A percentile compares a stretch with the other conserved stretches of the same genome.
These are phyloP conservation scores for Mesoclemmys tuberculata DNA, from an alignment of 2,113 vertebrate species.

Conservation along the genomic window DNA sequence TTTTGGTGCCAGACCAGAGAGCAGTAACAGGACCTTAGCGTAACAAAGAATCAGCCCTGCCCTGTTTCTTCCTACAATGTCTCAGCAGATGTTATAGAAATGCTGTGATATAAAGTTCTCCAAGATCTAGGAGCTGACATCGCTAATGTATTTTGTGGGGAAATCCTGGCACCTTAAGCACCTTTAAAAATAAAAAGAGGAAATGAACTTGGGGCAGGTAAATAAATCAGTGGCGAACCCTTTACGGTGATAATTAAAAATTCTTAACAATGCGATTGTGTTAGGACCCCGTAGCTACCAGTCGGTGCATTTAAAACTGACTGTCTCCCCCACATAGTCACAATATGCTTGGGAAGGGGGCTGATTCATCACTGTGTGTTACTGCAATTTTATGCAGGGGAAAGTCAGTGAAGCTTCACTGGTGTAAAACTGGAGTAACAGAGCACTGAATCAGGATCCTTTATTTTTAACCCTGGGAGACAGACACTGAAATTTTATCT, in stretches of 20 bases:
- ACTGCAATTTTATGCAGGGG: neutral
- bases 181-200: neutral
- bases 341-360: neutral
- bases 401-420: neutral
- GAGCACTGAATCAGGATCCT: constrained; percentile 37
- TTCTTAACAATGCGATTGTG: neutral
- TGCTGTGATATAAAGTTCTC: neutral
- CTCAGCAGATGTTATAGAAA: neutral
- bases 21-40: neutral
- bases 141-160: neutral
- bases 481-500: constrained; percentile 17
- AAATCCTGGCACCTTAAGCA: neutral
- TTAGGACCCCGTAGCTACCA: neutral
- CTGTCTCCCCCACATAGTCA: neutral
- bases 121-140: neutral
- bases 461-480: constrained; percentile 50
- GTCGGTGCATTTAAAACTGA: neutral
- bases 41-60: neutral
- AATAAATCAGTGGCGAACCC: neutral
- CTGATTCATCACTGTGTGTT: neutral
- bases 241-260: neutral
- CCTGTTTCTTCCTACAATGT: neutral
- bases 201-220: neutral
- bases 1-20: neutral
- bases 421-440: constrained; percentile 18